Evolutionary conservation across 2,888 invertebrate species (phyloP).

Genomic region (Drosophila colorata): DNA sequence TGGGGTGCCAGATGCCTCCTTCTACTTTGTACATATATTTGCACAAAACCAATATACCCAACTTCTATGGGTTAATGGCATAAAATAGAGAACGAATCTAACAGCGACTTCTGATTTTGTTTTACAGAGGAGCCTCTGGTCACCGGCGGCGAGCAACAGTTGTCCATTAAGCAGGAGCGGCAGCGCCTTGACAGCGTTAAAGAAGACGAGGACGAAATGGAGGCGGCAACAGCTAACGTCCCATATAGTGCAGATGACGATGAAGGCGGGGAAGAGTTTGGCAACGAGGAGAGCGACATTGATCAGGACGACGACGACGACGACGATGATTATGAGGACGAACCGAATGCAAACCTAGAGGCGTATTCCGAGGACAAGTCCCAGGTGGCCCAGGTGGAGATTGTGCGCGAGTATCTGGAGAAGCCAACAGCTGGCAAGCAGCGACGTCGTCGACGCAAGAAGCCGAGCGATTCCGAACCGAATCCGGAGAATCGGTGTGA

Average conservation of each 20-base stretch:
- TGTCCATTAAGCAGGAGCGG: constrained; percentile 57
- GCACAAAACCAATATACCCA: too few relatives aligned
- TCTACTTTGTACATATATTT: too few relatives aligned
- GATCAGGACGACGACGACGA: constrained; percentile 44
- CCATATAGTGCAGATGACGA: constrained; percentile 30
- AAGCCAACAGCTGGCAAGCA: constrained; percentile 41
- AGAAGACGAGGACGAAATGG: constrained; percentile 34
- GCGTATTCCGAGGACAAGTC: neutral
- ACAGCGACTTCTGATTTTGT: neutral
- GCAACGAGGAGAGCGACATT: constrained; percentile 37
- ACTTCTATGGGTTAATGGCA: too few relatives aligned
- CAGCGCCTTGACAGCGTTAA: constrained; percentile 36
- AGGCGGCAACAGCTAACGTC: constrained; percentile 4
- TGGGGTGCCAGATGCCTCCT: too few relatives aligned
- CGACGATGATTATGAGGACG: constrained; percentile 35
- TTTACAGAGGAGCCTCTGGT: constrained; percentile 47
- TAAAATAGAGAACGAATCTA: too few relatives aligned
- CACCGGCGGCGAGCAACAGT: constrained; percentile 30
- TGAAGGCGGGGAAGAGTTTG: constrained; percentile 34
- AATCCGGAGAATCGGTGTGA: constrained; percentile 73
- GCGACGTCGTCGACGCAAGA: constrained; percentile 50
- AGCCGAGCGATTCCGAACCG: constrained; percentile 19
- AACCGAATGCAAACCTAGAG: constrained; percentile 15
- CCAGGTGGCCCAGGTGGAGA: constrained; percentile 37
- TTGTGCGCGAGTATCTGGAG: constrained; percentile 50